Percentiles rank a stretch among this genome's conserved stretches.
Evolutionary conservation across 2,113 vertebrate genomes (phyloP).

Genomic region (Barnardius zonarius): DNA sequence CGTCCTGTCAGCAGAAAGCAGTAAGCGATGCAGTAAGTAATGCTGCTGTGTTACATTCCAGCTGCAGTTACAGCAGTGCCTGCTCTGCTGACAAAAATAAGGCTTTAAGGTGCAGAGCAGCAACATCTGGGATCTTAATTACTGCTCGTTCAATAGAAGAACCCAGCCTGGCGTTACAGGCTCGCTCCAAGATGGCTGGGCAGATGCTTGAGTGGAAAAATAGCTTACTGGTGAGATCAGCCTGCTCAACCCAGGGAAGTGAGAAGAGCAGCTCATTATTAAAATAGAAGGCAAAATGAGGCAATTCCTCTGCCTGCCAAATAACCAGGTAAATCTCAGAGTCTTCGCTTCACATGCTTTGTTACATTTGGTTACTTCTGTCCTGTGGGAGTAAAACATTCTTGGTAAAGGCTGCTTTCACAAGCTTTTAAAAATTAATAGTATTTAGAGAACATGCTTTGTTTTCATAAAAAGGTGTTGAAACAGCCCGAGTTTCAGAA

Average conservation of each 20-base stretch:
- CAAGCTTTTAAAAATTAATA: neutral
- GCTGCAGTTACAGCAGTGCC: neutral
- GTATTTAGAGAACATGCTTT: neutral
- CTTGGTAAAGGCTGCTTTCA: neutral
- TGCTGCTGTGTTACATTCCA: neutral
- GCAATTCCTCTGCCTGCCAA: neutral
- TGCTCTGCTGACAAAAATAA: neutral
- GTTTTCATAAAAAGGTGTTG: neutral
- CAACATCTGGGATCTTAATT: neutral
- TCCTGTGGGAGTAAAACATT: neutral
- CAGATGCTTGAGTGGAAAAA: slow-evolving; percentile 21
- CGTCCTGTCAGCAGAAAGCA: neutral
- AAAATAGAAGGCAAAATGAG: slow-evolving; percentile 16
- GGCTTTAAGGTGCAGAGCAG: neutral
- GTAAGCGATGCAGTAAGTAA: neutral
- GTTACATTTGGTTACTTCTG: neutral
- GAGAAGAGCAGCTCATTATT: neutral
- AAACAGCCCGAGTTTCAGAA: neutral
- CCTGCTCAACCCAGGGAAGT: neutral
- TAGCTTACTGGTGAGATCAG: slow-evolving; percentile 23
- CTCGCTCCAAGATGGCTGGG: neutral
- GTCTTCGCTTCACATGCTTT: neutral
- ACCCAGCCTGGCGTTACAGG: accelerated
- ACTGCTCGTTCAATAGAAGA: neutral
- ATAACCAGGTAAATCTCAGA: neutral